Evolutionary conservation across 1,140 invertebrate genomes (phyloP).

Genomic region (Steinernema khuongi): DNA sequence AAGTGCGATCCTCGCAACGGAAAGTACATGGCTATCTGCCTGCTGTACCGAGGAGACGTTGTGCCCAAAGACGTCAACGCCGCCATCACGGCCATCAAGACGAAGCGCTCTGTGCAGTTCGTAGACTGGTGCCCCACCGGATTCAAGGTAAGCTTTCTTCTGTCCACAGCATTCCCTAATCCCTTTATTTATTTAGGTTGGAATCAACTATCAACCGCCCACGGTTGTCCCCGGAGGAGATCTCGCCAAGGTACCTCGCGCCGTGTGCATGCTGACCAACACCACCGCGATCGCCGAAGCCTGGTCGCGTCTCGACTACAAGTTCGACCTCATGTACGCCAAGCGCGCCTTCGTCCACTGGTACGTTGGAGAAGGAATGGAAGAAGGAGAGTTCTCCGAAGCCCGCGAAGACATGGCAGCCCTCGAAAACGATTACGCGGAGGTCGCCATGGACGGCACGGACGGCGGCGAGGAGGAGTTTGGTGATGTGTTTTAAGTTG

Average conservation of each 20-base stretch:
- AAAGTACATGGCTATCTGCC: conserved; percentile 64
- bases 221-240: conserved; percentile 42
- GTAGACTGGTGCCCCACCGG: too few species aligned
- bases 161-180: conserved; percentile 18
- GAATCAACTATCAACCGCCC: conserved; percentile 38
- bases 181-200: conserved; percentile 41
- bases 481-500: too few species aligned
- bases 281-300: conserved; percentile 74
- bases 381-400: conserved; percentile 51
- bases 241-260: conserved; percentile 61
- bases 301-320: conserved; percentile 67
- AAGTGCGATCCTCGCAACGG: conserved; percentile 57
- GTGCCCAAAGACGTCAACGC: conserved; percentile 72
- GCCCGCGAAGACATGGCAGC: too few species aligned
- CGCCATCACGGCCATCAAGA: conserved; percentile 76
- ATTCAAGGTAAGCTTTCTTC: conserved; percentile 46
- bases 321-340: conserved; percentile 55
- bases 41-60: conserved; percentile 74
- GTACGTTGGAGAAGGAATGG: conserved; percentile 63
- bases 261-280: conserved; percentile 74
- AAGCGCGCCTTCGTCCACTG: conserved; percentile 60
- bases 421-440: too few species aligned
- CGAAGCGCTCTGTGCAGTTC: conserved; percentile 75
- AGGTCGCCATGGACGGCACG: too few species aligned
- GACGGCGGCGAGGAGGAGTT: too few species aligned